Base-by-base conservation (phyloP, 1,140 invertebrate genomes). In the Caenorhabditis inopinata region DNA sequence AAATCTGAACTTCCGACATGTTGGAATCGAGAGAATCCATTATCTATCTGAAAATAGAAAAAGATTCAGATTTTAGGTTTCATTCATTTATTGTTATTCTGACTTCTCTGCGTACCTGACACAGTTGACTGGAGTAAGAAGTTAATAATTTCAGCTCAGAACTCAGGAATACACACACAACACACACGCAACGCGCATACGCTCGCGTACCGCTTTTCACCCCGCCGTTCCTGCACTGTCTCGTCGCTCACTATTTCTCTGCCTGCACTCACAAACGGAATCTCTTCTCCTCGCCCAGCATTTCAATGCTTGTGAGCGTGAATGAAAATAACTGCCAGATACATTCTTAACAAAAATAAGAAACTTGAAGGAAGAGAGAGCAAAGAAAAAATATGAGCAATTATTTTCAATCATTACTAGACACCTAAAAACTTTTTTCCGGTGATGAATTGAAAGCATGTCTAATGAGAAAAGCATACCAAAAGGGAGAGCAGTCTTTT, bases 181-280 rank as follows among this genome's bases (percentile, higher is more conserved):
- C 27, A 68, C 58, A 68, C 58, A 68, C 58, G n/a, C 58, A 11
- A n/a, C n/a, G 7, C 58, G 58, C 58, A 38, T 32, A 68, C 58
- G 32, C 58, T 38, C 58, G 32, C 58, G 25, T 32, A 38, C n/a
- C 32, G 32, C 58, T 42, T 18, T 68, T 42, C 32, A 25, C 58
- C 58, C 58, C 32, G 29, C n/a, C 32, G n/a, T 18, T 68, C n/a
- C 58, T 68, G 4, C 32, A 68, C n/a, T 68, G 58, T 68, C 32
- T 68, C 58, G 1, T 38, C 58, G 58, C 58, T 68, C 58, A 38
- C 58, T 68, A 68, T 68, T 42, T 68, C 58, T 68, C 29, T 68
- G 32, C 32, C 58, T 38, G 25, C 58, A 21, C 58, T 68, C 58
- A 68, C 32, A 32, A 32, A 38, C 58, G 32, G 32, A 68, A 32